Evolutionary conservation across 2,113 vertebrate species (phyloP).

Genomic region (Engystomops pustulosus): DNA sequence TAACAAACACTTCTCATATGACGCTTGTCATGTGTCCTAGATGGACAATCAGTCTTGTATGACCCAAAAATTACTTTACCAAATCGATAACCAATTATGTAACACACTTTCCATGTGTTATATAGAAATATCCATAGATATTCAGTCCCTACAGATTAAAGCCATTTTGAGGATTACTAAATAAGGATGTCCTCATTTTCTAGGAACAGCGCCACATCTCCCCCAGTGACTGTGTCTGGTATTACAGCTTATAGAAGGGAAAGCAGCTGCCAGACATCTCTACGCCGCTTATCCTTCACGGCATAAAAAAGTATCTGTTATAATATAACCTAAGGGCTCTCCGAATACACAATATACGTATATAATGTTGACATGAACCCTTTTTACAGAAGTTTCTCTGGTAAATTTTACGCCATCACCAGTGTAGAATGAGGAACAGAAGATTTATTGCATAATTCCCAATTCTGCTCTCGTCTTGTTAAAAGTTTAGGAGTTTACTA

Average conservation of each 20-base stretch:
- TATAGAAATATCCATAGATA: too few relatives aligned
- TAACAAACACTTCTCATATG: not conserved
- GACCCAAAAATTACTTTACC: not conserved
- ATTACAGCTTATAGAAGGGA: too few relatives aligned
- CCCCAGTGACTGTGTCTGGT: too few relatives aligned
- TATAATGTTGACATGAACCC: not conserved
- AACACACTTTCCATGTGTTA: too few relatives aligned
- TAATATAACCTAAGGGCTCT: not conserved
- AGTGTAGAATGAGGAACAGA: conserved; percentile 29
- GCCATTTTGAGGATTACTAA: too few relatives aligned
- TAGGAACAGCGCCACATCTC: too few relatives aligned
- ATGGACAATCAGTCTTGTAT: not conserved
- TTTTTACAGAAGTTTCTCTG: not conserved
- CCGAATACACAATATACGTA: too few relatives aligned
- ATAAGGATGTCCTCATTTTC: too few relatives aligned
- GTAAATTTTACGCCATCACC: not conserved
- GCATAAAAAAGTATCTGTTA: too few relatives aligned
- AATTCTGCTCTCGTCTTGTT: not conserved
- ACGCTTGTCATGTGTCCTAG: conserved; percentile 3
- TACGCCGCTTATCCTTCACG: not conserved
- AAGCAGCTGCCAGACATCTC: not conserved
- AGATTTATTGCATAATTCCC: not conserved
- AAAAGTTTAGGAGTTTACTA: not conserved
- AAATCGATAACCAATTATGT: too few relatives aligned
- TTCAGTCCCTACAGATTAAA: too few relatives aligned